These are phyloP conservation scores for Pogonocherus hispidulus DNA, from an alignment of 2,888 invertebrate genomes.

Conservation along the genomic window DNA sequence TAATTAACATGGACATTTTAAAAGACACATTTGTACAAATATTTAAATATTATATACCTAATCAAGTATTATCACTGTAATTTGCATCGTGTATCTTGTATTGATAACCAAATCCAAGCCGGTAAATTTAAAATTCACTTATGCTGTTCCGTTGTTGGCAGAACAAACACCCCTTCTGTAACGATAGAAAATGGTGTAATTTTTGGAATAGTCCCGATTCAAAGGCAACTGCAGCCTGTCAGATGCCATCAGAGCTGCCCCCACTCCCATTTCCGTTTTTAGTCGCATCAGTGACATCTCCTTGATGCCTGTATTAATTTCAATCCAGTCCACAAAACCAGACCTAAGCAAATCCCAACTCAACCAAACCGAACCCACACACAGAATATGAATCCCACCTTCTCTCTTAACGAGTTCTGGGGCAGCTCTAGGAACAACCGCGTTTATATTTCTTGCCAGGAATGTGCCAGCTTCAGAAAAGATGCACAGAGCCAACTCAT, in stretches of 20 bases:
- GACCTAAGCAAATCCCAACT: conserved; percentile 87
- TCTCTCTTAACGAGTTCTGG: conserved; percentile 70
- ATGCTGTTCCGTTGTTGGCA: conserved; percentile 23
- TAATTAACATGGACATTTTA: too few relatives aligned
- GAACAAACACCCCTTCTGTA: conserved; percentile 33
- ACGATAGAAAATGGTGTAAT: conserved; percentile 75
- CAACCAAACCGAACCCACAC: conserved; percentile 96
- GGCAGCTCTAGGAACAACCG: conserved; percentile 75
- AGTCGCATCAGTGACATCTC: conserved; percentile 78
- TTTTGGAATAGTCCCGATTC: conserved; percentile 79
- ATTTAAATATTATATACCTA: too few relatives aligned
- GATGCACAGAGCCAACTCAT: conserved; percentile 78
- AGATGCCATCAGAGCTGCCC: conserved; percentile 89
- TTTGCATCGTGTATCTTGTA: too few relatives aligned
- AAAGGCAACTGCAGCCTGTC: conserved; percentile 76
- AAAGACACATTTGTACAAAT: too few relatives aligned
- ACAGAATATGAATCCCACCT: conserved; percentile 79
- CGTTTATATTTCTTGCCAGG: conserved; percentile 78
- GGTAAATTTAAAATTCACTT: too few relatives aligned
- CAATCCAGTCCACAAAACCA: conserved; percentile 76
- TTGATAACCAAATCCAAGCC: too few relatives aligned
- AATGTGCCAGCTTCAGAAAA: conserved; percentile 79
- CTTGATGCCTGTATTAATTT: conserved; percentile 67
- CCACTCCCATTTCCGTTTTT: conserved; percentile 84
- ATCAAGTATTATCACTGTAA: too few relatives aligned